Percentiles rank a stretch among this genome's conserved stretches.
Evolutionary conservation across 2,113 vertebrate genomes (phyloP).

Genomic region (Podarcis cretensis): DNA sequence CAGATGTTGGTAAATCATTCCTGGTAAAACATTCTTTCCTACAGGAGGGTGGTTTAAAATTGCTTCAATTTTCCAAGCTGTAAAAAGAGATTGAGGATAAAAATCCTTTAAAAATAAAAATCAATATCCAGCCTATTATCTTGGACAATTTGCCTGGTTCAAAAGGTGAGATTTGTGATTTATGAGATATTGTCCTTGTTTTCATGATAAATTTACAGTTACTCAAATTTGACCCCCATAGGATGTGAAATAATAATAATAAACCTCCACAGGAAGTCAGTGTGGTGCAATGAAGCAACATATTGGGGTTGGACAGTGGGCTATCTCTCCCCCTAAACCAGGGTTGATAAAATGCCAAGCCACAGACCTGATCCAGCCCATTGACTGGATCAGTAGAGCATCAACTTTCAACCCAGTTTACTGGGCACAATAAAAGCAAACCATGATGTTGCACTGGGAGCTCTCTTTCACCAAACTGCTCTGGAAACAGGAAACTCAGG

Average conservation of each 20-base stretch:
- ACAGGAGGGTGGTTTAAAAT: constrained; percentile 14
- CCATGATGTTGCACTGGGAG: too few relatives aligned
- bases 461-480: too few relatives aligned
- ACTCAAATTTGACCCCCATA: not conserved
- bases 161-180: not conserved
- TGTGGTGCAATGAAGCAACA: not conserved
- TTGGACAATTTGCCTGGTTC: not conserved
- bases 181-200: not conserved
- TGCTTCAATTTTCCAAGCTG: constrained; percentile 22
- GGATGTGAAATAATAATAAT: not conserved
- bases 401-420: too few relatives aligned
- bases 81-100: constrained; percentile 8
- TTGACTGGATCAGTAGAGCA: too few relatives aligned
- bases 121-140: not conserved
- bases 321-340: not conserved
- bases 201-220: not conserved
- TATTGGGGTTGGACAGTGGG: not conserved
- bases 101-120: not conserved
- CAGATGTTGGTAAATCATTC: constrained; percentile 10
- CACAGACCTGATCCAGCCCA: too few relatives aligned
- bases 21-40: not conserved
- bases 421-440: too few relatives aligned
- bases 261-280: not conserved
- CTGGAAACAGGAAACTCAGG: too few relatives aligned
- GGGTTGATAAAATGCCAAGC: too few relatives aligned